These are phyloP conservation scores for Thaleichthys pacificus DNA, from an alignment of 2,797 vertebrate genomes.

Conservation along the genomic window DNA sequence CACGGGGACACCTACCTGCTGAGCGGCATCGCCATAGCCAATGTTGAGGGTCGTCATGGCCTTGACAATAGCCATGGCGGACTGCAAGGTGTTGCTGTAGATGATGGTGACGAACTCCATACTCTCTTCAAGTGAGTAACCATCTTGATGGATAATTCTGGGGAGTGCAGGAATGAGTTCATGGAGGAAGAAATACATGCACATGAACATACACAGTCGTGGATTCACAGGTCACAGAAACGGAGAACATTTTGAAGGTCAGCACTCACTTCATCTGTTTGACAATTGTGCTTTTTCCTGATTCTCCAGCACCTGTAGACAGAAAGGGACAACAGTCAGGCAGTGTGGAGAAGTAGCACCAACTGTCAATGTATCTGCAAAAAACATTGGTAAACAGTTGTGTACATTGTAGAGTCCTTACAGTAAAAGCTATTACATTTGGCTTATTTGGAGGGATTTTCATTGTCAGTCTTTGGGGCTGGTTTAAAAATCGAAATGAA, in stretches of 20 bases:
- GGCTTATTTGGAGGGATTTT: neutral
- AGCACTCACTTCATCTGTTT: constrained; percentile 99
- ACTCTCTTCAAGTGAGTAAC: constrained; percentile 94
- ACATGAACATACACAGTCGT: too few relatives aligned
- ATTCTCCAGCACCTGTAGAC: constrained; percentile 91
- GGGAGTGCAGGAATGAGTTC: neutral
- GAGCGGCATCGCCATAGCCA: constrained; percentile 83
- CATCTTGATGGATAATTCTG: constrained; percentile 98
- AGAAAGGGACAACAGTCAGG: constrained; percentile 24
- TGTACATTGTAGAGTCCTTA: neutral
- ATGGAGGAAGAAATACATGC: neutral
- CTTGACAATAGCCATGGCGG: constrained; percentile 91
- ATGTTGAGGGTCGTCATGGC: constrained; percentile 93
- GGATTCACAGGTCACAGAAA: neutral
- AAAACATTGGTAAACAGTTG: neutral
- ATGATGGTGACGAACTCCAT: constrained; percentile 96
- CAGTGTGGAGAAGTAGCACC: neutral
- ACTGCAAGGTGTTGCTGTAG: constrained; percentile 97
- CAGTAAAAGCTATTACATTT: neutral
- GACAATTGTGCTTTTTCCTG: constrained; percentile 97
- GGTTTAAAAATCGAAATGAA: neutral
- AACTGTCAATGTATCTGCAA: neutral
- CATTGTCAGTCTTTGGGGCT: too few relatives aligned
- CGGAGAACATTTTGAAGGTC: neutral
- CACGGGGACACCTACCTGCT: constrained; percentile 75